phyloP scores from a whole-genome alignment of 1,140 invertebrate species.

The Hyles vespertilio region DNA sequence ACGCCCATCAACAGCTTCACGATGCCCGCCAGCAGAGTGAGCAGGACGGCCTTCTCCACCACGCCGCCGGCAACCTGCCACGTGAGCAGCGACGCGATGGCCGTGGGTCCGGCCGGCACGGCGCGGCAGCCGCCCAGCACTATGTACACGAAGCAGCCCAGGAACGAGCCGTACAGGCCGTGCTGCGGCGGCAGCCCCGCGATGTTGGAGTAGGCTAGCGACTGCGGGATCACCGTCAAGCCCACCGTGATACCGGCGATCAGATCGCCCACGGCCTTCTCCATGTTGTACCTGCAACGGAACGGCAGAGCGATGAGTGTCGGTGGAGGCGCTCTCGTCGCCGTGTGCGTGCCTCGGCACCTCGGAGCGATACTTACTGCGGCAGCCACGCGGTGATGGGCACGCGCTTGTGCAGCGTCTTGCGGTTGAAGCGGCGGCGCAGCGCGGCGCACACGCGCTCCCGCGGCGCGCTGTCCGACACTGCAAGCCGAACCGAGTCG shows the following conservation, averaged over 20 bases:
- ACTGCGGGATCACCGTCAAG: constrained; percentile 88
- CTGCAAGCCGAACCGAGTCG: constrained; percentile 20
- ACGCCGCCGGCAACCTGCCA: constrained; percentile 84
- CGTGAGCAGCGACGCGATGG: constrained; percentile 88
- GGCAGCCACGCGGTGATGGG: constrained; percentile 86
- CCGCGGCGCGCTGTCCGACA: constrained; percentile 39
- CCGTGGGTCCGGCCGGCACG: constrained; percentile 91
- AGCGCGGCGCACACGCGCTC: constrained; percentile 54
- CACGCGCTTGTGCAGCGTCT: constrained; percentile 82
- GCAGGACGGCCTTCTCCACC: constrained; percentile 85
- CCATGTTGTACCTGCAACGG: constrained; percentile 75
- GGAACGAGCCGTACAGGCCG: constrained; percentile 93
- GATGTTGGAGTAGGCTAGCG: constrained; percentile 89
- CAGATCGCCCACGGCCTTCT: constrained; percentile 84
- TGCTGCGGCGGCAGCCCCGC: constrained; percentile 88
- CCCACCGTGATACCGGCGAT: constrained; percentile 92
- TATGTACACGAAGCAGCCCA: constrained; percentile 94
- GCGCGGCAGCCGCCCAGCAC: constrained; percentile 94
- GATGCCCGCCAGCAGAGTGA: constrained; percentile 87
- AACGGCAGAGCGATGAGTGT: neutral
- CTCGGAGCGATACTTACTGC: constrained; percentile 29
- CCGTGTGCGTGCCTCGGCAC: constrained; percentile 30
- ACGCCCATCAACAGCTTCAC: constrained; percentile 91
- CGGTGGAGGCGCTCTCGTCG: neutral
- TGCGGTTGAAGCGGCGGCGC: constrained; percentile 76